Base-by-base conservation (phyloP, 2,888 invertebrate genomes). In the Aspidiotus rigidus region DNA sequence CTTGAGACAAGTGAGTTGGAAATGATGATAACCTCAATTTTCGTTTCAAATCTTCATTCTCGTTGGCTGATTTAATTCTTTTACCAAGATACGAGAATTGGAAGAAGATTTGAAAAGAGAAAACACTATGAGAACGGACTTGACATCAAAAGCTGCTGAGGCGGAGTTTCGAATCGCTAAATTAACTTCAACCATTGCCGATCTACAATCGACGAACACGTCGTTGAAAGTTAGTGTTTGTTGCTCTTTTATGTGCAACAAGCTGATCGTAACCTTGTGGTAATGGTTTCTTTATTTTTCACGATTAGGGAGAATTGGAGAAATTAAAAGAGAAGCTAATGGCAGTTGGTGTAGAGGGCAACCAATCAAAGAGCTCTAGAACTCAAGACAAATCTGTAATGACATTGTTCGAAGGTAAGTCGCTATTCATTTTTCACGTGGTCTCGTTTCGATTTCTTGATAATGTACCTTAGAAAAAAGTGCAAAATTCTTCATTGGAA, bases 81-180 rank as follows among this genome's bases (percentile, higher is more conserved):
- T 40, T 16, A 10, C 42, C 5, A 10, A 69, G 69, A 69, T 69
- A 41, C 62, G 54, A 55, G 69, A 69, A 62, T 39, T 69, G 2
- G 62, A 69, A 42, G 69, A 69, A 7, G 56, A 62, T 62, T 40
- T 69, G 17, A 11, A 55, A 13, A 69, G 56, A 62, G 69, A 69
- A 69, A 62, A 56, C 6, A 28, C 62, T 1, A 56, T 62, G 7
- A 69, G 62, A 62, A 56, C 69, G 1, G 69, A 62, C 54, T 54
- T 55, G 10, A 39, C 55, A 7, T 9, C 62, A 7, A 69, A 69
- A 56, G 10, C 62, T 42, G 62, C 69, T 8, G 69, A 69, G 28
- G 40, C 62, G 10, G 69, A 69, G 15, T 41, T 69, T 28, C 41
- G 28, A 2, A 69, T 62, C n/a, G 40, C 62, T 10, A 44, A 62